Percentiles rank a stretch among this genome's conserved stretches.
phyloP scores from a whole-genome alignment of 2,113 vertebrate species.

The Colius striatus region DNA sequence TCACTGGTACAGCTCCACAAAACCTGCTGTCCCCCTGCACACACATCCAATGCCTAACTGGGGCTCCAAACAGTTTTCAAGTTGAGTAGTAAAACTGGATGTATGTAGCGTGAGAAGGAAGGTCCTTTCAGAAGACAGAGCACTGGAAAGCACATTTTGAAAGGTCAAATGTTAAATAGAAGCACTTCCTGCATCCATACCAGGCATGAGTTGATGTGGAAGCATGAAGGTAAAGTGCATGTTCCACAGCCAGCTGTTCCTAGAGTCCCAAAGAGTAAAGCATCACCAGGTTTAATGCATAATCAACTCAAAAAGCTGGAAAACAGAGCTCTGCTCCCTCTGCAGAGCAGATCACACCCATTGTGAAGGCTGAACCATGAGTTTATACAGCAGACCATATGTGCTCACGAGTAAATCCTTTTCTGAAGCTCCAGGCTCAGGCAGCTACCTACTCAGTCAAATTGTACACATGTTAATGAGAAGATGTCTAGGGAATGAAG shows the following conservation, averaged over 20 bases:
- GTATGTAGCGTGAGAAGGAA: neutral
- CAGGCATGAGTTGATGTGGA: neutral
- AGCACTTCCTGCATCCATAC: neutral
- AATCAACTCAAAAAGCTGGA: neutral
- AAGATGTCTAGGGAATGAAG: neutral
- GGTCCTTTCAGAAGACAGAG: neutral
- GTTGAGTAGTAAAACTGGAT: neutral
- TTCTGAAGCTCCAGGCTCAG: neutral
- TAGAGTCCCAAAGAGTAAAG: neutral
- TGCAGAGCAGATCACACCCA: neutral
- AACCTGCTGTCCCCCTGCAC: neutral
- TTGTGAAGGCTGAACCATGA: neutral
- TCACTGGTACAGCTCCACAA: neutral
- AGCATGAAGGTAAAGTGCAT: neutral
- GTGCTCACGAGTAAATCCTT: neutral
- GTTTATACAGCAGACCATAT: neutral
- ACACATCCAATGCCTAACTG: neutral
- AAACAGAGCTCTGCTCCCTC: neutral
- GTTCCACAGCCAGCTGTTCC: neutral
- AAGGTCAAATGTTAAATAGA: neutral
- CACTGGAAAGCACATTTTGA: neutral
- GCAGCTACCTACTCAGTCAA: neutral
- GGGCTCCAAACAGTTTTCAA: neutral
- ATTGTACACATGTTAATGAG: neutral
- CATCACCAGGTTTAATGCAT: neutral